phyloP scores from a whole-genome alignment of 2,797 vertebrate genomes.

The Falco novaeseelandiae region DNA sequence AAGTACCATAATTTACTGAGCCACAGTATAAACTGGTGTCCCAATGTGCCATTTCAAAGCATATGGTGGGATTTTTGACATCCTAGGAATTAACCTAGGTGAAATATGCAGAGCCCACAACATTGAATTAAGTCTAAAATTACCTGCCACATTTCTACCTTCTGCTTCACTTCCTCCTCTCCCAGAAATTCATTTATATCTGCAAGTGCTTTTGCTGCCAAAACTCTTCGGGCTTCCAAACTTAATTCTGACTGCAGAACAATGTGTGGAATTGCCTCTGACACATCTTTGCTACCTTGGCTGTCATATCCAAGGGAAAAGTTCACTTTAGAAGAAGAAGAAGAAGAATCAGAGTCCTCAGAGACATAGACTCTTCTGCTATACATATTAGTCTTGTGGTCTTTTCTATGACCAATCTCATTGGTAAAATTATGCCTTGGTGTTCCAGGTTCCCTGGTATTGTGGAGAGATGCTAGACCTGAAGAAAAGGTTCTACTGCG shows the following conservation, averaged over 20 bases:
- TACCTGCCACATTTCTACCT: slow-evolving; percentile 93
- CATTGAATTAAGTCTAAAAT: slow-evolving; percentile 8
- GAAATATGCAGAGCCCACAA: neutral
- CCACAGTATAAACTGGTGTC: neutral
- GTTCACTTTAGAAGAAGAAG: slow-evolving; percentile 55
- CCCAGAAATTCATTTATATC: slow-evolving; percentile 81
- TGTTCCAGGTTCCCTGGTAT: slow-evolving; percentile 39
- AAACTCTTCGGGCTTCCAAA: slow-evolving; percentile 80
- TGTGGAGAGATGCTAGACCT: slow-evolving; percentile 67
- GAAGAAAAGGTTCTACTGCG: slow-evolving; percentile 83
- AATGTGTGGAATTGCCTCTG: slow-evolving; percentile 77
- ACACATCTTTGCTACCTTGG: slow-evolving; percentile 53
- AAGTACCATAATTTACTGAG: neutral
- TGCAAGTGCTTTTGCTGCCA: slow-evolving; percentile 89
- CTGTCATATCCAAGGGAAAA: slow-evolving; percentile 39
- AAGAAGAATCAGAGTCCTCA: slow-evolving; percentile 37
- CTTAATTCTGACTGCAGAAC: slow-evolving; percentile 80
- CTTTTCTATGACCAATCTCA: neutral
- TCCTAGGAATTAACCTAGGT: neutral
- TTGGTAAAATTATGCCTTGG: neutral
- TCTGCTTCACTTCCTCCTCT: slow-evolving; percentile 80
- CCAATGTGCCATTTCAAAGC: neutral
- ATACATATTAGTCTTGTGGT: neutral
- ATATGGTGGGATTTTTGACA: neutral
- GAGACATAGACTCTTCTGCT: slow-evolving; percentile 1